Evolutionary conservation across 2,888 invertebrate species (phyloP), one percentile per base, ranked within the genome.

Genomic region (Synergus umbraculus): DNA sequence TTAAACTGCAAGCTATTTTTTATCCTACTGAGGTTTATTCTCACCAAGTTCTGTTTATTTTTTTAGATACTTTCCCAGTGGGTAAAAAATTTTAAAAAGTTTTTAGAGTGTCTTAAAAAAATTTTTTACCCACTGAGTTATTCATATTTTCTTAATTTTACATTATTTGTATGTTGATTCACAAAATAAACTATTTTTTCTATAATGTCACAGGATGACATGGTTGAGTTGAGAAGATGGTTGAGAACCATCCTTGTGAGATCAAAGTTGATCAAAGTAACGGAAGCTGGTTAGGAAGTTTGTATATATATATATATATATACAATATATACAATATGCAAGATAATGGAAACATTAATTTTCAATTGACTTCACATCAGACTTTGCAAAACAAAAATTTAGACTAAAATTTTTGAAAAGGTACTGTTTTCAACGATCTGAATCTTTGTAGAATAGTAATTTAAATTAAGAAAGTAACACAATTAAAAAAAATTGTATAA

Each of bases 301-400:
- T n/a, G 9, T 37, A 65, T 37, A 49, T 44, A 22, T 67, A 44
- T 22, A 29, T 29, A 29, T 29, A 22, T 22, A 22, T 22, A 22
- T 22, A 22, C 1, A 22, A 22, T 22, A 22, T 46, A 18, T 46
- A 44, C 29, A 13, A 69, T 67, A 46, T 66, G 1, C 18, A 7
- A 64, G 43, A 49, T 46, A 69, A 69, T 49, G 22, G 15, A 69
- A 49, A 69, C 69, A 49, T 69, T 69, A 69, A 69, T 37, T 69
- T 69, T 69, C 67, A 46, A 69, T 69, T 8, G 46, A 69, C 49
- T 49, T 69, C 44, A 49, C 15, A 7, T 29, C 69, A 46, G 15
- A 13, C 46, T 49, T 29, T 46, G 13, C 7, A 69, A 69, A 69
- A 69, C 5, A 22, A 67, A 44, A 13, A 44, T 67, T 44, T 10